phyloP scores from a whole-genome alignment of 2,888 invertebrate genomes.

The Acronicta alni region DNA sequence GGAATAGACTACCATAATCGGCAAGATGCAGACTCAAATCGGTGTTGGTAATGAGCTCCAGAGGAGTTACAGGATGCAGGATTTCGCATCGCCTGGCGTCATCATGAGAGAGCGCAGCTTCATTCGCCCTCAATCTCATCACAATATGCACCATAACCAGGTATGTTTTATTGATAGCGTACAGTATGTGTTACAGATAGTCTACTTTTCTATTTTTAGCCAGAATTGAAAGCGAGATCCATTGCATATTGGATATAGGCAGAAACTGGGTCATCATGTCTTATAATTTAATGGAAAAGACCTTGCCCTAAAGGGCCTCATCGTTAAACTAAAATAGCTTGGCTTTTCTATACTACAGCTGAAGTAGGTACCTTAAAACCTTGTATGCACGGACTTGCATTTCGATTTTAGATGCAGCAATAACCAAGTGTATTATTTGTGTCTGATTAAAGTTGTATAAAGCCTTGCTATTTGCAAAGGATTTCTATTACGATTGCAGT shows the following conservation, averaged over 20 bases:
- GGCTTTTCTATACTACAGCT: no score
- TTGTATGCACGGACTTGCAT: slow-evolving; percentile 1
- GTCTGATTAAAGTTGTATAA: slow-evolving; percentile 36
- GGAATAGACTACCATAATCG: slow-evolving; percentile 40
- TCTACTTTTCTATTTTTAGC: slow-evolving; percentile 17
- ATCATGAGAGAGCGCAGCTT: slow-evolving; percentile 93
- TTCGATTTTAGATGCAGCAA: slow-evolving; percentile 7
- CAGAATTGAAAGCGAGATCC: neutral
- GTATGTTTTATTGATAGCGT: slow-evolving; percentile 56
- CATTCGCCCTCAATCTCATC: slow-evolving; percentile 90
- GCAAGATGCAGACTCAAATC: slow-evolving; percentile 85
- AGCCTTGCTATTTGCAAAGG: slow-evolving; percentile 51
- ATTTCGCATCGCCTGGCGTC: slow-evolving; percentile 88
- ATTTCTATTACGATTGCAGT: slow-evolving; percentile 53
- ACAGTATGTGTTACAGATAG: no score
- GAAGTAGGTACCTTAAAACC: no score
- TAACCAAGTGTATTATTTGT: slow-evolving; percentile 18
- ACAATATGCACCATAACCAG: slow-evolving; percentile 89
- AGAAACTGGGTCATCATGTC: slow-evolving; percentile 31
- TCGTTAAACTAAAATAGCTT: slow-evolving; percentile 25
- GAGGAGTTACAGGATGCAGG: slow-evolving; percentile 87
- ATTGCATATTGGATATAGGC: neutral
- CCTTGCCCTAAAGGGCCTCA: slow-evolving; percentile 41
- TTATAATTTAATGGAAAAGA: slow-evolving; percentile 27
- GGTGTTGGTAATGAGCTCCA: slow-evolving; percentile 83